Percentiles rank a stretch among this genome's conserved stretches.
Conservation (phyloP, 2,113 vertebrate species). For the Oncorhynchus mykiss region DNA sequence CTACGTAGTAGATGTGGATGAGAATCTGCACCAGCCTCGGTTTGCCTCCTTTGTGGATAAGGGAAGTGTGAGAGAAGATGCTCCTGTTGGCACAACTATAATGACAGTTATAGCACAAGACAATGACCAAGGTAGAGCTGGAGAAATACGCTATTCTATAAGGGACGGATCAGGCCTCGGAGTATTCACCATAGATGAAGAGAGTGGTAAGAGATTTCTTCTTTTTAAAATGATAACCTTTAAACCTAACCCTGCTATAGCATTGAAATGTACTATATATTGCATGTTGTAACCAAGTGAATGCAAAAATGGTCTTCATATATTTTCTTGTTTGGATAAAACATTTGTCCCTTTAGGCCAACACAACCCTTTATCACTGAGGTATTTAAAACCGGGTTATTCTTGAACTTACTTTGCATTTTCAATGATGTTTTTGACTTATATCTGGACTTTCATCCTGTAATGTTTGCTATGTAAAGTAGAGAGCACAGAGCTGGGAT, state of each 20-base stretch:
- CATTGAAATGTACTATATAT: neutral
- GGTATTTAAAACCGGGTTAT: neutral
- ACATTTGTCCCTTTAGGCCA: constrained; percentile 1
- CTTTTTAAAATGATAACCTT: neutral
- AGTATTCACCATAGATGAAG: constrained; percentile 81
- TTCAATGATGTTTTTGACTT: no score
- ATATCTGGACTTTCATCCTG: no score
- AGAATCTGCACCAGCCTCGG: constrained; percentile 77
- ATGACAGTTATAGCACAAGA: constrained; percentile 79
- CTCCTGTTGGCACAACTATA: constrained; percentile 75
- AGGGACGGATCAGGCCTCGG: constrained; percentile 83
- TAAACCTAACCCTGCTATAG: neutral
- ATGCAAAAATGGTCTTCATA: neutral
- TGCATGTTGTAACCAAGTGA: neutral
- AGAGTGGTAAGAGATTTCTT: constrained; percentile 74
- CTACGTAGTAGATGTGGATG: constrained; percentile 82
- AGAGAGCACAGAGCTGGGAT: neutral
- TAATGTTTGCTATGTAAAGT: neutral
- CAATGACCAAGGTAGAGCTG: constrained; percentile 79
- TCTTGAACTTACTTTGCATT: neutral
- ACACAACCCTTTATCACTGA: neutral
- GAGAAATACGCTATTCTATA: constrained; percentile 80
- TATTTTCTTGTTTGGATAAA: neutral
- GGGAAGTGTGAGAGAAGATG: constrained; percentile 79
- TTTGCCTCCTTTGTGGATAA: constrained; percentile 80